phyloP scores from a whole-genome alignment of 2,888 invertebrate genomes.

The Corbicula japonica region DNA sequence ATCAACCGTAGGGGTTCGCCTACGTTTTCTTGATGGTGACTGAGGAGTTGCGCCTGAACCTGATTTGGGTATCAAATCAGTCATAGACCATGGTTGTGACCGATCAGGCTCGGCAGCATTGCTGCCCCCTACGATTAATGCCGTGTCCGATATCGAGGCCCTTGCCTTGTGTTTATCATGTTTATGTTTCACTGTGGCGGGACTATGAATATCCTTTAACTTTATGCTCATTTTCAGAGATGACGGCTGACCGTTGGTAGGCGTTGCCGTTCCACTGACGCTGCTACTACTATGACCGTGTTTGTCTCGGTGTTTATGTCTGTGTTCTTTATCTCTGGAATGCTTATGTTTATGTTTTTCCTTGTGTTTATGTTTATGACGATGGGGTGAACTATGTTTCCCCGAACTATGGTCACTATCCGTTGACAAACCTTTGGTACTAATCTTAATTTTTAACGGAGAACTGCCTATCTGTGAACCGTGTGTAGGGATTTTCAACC shows the following conservation, averaged over 20 bases:
- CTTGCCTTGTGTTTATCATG: constrained; percentile 58
- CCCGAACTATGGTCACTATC: constrained; percentile 57
- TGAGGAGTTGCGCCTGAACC: constrained; percentile 22
- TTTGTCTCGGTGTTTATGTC: constrained; percentile 52
- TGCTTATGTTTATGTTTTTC: constrained; percentile 60
- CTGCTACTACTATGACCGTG: constrained; percentile 27
- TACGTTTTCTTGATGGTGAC: constrained; percentile 64
- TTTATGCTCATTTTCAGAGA: constrained; percentile 62
- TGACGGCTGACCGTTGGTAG: constrained; percentile 48
- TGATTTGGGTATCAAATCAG: constrained; percentile 55
- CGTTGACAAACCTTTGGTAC: constrained; percentile 60
- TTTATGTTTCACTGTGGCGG: constrained; percentile 52
- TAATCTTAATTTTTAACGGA: constrained; percentile 76
- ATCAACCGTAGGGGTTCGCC: constrained; percentile 62
- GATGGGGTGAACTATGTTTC: constrained; percentile 56
- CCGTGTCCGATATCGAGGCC: constrained; percentile 55
- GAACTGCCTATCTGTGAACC: constrained; percentile 50
- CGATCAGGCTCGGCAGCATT: constrained; percentile 47
- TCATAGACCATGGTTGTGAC: constrained; percentile 68
- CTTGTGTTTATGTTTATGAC: constrained; percentile 54
- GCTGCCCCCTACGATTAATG: constrained; percentile 51
- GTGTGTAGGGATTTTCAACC: constrained; percentile 30
- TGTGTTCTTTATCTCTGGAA: constrained; percentile 47
- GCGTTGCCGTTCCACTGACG: constrained; percentile 11
- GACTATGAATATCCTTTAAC: constrained; percentile 56